Percentiles rank a stretch among this genome's conserved stretches.
phyloP scores from a whole-genome alignment of 2,888 invertebrate genomes.

The Tipula unca region DNA sequence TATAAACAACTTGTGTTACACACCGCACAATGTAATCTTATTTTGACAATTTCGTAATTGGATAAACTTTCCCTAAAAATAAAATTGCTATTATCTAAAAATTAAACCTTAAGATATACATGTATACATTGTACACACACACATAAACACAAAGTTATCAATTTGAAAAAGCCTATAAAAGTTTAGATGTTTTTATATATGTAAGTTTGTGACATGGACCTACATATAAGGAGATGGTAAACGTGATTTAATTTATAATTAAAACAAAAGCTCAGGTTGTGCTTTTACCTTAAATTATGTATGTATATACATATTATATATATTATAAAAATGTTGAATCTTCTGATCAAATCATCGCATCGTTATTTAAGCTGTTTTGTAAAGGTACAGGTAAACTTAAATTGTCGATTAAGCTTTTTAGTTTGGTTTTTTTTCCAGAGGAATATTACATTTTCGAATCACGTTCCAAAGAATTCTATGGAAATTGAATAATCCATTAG shows the following conservation, averaged over 20 bases:
- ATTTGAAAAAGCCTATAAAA: background rate
- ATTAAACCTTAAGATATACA: background rate
- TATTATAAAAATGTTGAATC: background rate
- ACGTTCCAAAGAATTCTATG: background rate
- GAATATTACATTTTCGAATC: background rate
- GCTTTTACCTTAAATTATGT: background rate
- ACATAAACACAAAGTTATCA: background rate
- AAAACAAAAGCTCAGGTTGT: background rate
- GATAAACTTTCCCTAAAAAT: background rate
- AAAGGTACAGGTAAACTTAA: background rate
- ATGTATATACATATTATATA: background rate
- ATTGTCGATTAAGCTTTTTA: background rate
- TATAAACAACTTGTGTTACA: background rate
- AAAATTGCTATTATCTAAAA: background rate
- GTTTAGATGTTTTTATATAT: background rate
- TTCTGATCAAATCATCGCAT: background rate
- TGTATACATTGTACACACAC: background rate
- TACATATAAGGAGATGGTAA: background rate
- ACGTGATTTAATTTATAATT: background rate
- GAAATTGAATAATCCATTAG: background rate
- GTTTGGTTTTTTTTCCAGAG: background rate
- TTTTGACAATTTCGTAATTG: constrained; percentile 3
- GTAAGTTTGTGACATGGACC: background rate
- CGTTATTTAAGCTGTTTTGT: background rate
- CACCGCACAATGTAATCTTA: background rate